A percentile compares a stretch with the other conserved stretches of the same genome.
These are phyloP conservation scores for Hippocampus abdominalis DNA, from an alignment of 2,113 vertebrate species.

Conservation along the genomic window DNA sequence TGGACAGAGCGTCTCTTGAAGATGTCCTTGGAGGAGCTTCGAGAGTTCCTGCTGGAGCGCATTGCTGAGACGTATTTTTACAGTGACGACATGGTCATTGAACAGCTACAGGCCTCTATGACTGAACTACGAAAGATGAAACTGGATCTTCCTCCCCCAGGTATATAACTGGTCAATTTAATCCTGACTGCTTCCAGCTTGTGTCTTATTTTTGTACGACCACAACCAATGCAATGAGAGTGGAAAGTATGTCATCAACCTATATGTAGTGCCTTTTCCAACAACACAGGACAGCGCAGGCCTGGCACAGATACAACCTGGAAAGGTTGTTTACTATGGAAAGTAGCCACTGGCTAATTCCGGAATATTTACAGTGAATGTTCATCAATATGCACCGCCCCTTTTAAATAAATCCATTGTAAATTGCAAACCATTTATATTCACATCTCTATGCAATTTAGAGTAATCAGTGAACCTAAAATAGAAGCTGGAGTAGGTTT, in stretches of 20 bases:
- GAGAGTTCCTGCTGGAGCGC: conserved; percentile 83
- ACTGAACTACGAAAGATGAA: conserved; percentile 78
- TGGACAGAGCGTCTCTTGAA: conserved; percentile 74
- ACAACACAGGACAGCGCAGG: no score
- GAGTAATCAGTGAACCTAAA: no score
- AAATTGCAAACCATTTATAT: no score
- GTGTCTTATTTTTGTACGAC: neutral
- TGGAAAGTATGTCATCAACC: neutral
- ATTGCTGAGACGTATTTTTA: conserved; percentile 73
- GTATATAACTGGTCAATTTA: conserved; percentile 37
- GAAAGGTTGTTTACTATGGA: no score
- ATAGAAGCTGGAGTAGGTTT: no score
- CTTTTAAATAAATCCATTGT: no score
- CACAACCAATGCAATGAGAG: neutral
- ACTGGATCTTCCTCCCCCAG: conserved; percentile 80
- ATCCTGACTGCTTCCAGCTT: neutral
- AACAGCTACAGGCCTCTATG: conserved; percentile 79
- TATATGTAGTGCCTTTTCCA: neutral
- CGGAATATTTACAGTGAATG: no score
- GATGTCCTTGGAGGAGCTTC: conserved; percentile 81
- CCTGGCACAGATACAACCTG: no score
- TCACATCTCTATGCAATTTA: no score
- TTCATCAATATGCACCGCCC: no score
- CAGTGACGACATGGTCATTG: conserved; percentile 73
- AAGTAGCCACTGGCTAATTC: no score